A percentile compares a stretch with the other conserved stretches of the same genome.
phyloP scores from a whole-genome alignment of 2,888 invertebrate genomes.

The Theretra japonica region DNA sequence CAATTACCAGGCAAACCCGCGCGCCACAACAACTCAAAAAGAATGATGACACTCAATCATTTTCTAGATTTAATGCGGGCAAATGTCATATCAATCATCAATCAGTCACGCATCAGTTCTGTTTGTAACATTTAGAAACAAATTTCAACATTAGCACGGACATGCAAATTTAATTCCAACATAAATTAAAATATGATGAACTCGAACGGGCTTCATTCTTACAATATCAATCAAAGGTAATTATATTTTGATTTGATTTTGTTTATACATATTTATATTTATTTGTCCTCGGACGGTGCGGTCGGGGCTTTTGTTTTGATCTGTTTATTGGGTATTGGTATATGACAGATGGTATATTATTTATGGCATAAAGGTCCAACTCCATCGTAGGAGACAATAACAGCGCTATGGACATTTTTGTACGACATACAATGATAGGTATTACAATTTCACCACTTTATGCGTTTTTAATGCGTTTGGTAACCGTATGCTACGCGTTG shows the following conservation, averaged over 20 bases:
- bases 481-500: too few relatives aligned
- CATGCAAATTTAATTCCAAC: slow-evolving; percentile 26
- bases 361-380: too few relatives aligned
- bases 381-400: too few relatives aligned
- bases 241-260: slow-evolving; percentile 36
- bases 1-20: background rate
- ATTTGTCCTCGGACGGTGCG: background rate
- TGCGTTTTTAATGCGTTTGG: too few relatives aligned
- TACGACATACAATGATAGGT: too few relatives aligned
- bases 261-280: slow-evolving; percentile 13
- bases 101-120: slow-evolving; percentile 41
- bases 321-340: too few relatives aligned
- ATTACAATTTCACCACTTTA: too few relatives aligned
- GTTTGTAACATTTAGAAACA: slow-evolving; percentile 27
- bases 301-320: slow-evolving; percentile 1
- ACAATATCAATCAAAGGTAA: slow-evolving; percentile 24
- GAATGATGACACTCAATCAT: slow-evolving; percentile 27
- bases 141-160: slow-evolving; percentile 26
- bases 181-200: slow-evolving; percentile 27
- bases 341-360: too few relatives aligned
- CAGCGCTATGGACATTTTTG: too few relatives aligned
- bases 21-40: background rate
- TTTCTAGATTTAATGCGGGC: slow-evolving; percentile 27
- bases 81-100: slow-evolving; percentile 42
- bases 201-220: background rate